phyloP scores from a whole-genome alignment of 2,113 vertebrate genomes.

The Melanerpes formicivorus region DNA sequence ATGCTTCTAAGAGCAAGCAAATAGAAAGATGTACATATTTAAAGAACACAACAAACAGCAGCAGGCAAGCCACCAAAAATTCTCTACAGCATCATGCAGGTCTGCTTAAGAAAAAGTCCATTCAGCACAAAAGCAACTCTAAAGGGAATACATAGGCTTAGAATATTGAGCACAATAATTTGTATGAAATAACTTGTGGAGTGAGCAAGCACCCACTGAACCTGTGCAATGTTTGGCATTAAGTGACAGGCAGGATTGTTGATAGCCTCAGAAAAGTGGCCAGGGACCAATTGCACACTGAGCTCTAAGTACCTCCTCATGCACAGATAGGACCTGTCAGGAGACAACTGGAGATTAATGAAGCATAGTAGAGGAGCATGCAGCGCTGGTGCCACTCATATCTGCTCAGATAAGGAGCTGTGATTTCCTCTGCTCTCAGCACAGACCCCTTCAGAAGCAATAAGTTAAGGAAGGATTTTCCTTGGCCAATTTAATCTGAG shows the following conservation, averaged over 20 bases:
- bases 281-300: background rate
- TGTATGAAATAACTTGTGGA: background rate
- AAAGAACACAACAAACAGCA: background rate
- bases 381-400: background rate
- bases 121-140: background rate
- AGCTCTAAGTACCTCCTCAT: background rate
- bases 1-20: slow-evolving; percentile 64
- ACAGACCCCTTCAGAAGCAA: background rate
- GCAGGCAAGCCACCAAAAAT: background rate
- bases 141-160: background rate
- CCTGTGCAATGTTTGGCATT: background rate
- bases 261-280: background rate
- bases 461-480: background rate
- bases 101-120: background rate
- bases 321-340: background rate
- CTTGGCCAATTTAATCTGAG: background rate
- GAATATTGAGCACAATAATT: background rate
- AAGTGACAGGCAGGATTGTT: background rate
- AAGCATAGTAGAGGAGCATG: background rate
- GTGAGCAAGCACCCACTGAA: background rate
- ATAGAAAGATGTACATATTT: background rate
- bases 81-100: background rate
- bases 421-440: background rate
- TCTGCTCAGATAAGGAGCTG: background rate
- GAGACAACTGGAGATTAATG: background rate